A percentile compares a stretch with the other conserved stretches of the same genome.
Conservation (phyloP, 2,888 invertebrate genomes). For the Rhorus exstirpatorius region DNA sequence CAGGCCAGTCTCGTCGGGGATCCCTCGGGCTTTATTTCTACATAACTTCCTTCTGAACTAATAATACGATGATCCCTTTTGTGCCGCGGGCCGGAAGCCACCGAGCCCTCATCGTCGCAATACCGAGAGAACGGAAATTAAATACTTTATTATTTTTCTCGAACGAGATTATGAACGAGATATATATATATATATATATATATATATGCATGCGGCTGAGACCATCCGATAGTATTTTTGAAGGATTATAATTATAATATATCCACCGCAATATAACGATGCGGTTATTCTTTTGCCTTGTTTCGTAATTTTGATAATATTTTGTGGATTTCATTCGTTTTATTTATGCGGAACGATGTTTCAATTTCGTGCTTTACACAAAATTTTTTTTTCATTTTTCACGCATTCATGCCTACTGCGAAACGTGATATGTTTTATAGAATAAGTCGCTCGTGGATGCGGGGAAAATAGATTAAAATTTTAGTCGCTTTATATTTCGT, state of each 20-base stretch:
- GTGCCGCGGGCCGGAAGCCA: slow-evolving; percentile 47
- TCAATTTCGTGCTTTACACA: too few species aligned
- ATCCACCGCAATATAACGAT: neutral
- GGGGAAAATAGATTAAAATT: too few species aligned
- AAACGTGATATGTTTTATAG: neutral
- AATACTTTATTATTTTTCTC: slow-evolving; percentile 62
- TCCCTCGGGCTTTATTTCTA: slow-evolving; percentile 62
- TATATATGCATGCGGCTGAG: too few species aligned
- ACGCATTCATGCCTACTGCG: too few species aligned
- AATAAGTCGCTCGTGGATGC: neutral
- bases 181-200: too few species aligned
- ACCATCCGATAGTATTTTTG: neutral
- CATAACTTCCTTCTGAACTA: slow-evolving; percentile 66
- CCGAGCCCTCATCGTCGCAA: slow-evolving; percentile 32
- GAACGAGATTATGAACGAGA: slow-evolving; percentile 61
- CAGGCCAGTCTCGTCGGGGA: slow-evolving; percentile 46
- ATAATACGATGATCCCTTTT: slow-evolving; percentile 67
- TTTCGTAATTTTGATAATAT: neutral
- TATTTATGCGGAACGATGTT: too few species aligned
- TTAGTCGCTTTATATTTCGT: too few species aligned
- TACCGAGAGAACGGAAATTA: slow-evolving; percentile 65
- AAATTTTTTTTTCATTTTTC: too few species aligned
- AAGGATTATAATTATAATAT: neutral
- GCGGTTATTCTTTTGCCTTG: neutral
- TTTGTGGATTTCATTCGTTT: too few species aligned